A percentile compares a stretch with the other conserved stretches of the same genome.
Conservation (phyloP, 1,140 invertebrate species). For the Trypoxylus dichotomus region DNA sequence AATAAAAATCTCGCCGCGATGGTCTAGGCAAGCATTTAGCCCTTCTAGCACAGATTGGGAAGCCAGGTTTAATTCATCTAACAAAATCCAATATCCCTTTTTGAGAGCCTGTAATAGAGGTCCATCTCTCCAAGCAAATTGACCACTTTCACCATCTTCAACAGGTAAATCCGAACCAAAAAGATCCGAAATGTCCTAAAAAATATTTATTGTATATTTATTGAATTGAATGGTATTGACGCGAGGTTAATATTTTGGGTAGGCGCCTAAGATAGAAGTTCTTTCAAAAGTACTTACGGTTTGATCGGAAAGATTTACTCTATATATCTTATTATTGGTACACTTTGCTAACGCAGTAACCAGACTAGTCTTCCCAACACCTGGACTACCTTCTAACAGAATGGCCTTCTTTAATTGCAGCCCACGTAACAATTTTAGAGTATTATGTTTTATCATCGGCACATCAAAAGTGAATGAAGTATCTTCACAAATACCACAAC, state of each 20-base stretch:
- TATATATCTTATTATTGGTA: constrained; percentile 78
- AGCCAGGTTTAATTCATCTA: constrained; percentile 99
- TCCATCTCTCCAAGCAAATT: constrained; percentile 96
- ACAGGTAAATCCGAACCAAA: constrained; percentile 98
- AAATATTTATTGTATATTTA: constrained; percentile 29
- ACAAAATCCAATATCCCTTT: constrained; percentile 90
- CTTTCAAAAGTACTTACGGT: constrained; percentile 73
- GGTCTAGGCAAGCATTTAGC: constrained; percentile 97
- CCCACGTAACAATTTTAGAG: constrained; percentile 80
- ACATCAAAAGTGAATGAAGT: constrained; percentile 74
- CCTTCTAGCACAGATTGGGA: constrained; percentile 98
- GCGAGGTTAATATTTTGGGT: no score
- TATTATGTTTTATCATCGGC: constrained; percentile 82
- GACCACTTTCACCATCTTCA: constrained; percentile 79
- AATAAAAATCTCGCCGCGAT: constrained; percentile 93
- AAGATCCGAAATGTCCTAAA: constrained; percentile 91
- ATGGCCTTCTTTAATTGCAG: constrained; percentile 90
- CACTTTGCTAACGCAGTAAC: constrained; percentile 88
- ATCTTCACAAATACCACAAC: constrained; percentile 41
- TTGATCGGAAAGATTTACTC: constrained; percentile 98
- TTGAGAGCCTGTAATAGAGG: constrained; percentile 92
- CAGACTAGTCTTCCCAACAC: constrained; percentile 96
- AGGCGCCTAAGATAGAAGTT: neutral
- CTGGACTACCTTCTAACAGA: constrained; percentile 95
- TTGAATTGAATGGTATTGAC: no score